phyloP scores from a whole-genome alignment of 2,888 invertebrate genomes.

The Adelphocoris suturalis region DNA sequence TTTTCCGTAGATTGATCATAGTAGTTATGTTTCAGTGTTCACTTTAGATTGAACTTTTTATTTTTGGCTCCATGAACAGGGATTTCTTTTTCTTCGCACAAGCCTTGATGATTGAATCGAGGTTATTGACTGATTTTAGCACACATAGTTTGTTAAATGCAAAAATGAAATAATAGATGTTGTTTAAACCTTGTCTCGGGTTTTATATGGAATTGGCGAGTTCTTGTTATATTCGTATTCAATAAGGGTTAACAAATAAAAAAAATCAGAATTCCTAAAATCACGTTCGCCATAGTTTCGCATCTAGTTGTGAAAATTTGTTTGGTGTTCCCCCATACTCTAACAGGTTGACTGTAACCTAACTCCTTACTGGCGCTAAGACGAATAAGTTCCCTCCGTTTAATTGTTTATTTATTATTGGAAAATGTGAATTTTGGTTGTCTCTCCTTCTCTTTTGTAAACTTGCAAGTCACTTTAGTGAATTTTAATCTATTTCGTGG shows the following conservation, averaged over 20 bases:
- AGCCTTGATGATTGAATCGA: constrained; percentile 36
- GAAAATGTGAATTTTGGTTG: background rate
- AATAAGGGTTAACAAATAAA: background rate
- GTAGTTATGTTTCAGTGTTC: constrained; percentile 10
- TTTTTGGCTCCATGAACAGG: constrained; percentile 33
- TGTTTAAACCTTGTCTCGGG: constrained; percentile 55
- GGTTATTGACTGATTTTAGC: constrained; percentile 56
- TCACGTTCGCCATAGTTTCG: background rate
- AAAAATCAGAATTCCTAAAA: constrained; percentile 17
- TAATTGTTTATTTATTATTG: background rate
- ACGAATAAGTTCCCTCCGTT: background rate
- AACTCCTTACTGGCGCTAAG: background rate
- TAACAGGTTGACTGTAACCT: background rate
- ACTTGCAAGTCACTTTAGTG: constrained; percentile 5
- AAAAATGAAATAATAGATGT: constrained; percentile 68
- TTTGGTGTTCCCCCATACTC: constrained; percentile 2
- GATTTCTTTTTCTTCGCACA: constrained; percentile 38
- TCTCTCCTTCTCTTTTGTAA: background rate
- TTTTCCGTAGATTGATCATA: constrained; percentile 35
- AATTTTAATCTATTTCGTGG: background rate
- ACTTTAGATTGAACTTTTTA: constrained; percentile 21
- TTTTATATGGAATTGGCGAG: constrained; percentile 29
- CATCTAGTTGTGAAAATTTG: constrained; percentile 4
- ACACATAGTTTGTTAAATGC: constrained; percentile 38
- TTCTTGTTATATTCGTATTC: constrained; percentile 36